Percentiles rank a stretch among this genome's conserved stretches.
These are phyloP conservation scores for Epinephelus awoara DNA, from an alignment of 2,797 vertebrate genomes.

Conservation along the genomic window DNA sequence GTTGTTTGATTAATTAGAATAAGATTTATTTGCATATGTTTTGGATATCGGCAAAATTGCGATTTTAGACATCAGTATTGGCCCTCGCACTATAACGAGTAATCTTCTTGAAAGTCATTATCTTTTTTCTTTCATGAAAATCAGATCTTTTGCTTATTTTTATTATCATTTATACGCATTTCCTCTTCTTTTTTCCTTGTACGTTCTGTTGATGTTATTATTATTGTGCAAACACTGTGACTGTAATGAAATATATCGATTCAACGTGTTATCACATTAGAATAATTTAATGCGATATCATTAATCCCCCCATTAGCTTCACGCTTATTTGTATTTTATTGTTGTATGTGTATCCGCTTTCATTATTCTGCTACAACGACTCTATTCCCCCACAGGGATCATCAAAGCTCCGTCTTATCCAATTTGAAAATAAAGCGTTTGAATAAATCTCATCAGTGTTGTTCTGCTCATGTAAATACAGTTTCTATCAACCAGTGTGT, in stretches of 20 bases:
- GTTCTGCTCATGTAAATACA: slow-evolving; percentile 51
- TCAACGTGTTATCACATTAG: background rate
- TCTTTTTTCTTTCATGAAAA: background rate
- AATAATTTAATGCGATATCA: slow-evolving; percentile 22
- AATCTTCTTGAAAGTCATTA: no score
- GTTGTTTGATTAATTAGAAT: no score
- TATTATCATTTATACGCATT: background rate
- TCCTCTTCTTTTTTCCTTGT: background rate
- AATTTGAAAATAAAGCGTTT: slow-evolving; percentile 49
- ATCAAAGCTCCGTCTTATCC: slow-evolving; percentile 47
- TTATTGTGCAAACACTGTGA: background rate
- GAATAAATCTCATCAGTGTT: slow-evolving; percentile 49
- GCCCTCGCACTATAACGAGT: no score
- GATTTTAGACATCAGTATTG: no score
- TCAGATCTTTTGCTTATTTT: background rate
- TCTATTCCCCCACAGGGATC: slow-evolving; percentile 43
- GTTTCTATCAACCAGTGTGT: slow-evolving; percentile 42
- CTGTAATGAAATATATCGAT: background rate
- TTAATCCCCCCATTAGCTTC: slow-evolving; percentile 27
- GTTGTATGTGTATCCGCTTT: slow-evolving; percentile 29
- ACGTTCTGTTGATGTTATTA: background rate
- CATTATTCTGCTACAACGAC: slow-evolving; percentile 21
- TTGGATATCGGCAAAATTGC: no score
- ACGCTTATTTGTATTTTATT: slow-evolving; percentile 31
- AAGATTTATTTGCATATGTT: no score